Base-by-base conservation (phyloP, 1,140 invertebrate species). In the Sycophila sp. region DNA sequence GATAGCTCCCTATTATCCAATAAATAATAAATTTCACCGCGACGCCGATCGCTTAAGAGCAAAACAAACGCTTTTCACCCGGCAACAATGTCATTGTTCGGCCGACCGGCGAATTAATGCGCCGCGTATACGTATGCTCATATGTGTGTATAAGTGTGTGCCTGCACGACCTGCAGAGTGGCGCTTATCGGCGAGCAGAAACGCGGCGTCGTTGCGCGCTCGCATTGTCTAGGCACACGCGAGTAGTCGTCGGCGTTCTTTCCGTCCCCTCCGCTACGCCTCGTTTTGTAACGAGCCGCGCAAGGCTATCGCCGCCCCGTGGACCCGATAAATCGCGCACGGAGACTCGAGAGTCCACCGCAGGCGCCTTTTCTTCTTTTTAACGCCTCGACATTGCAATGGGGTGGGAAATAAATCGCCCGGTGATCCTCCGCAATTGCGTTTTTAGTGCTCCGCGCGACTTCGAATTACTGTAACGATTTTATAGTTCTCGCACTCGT, bases 221-320 rank as follows among this genome's bases (percentile, higher is more conserved):
- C 63, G n/a, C n/a, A 65, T 65, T 65, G 49, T 66, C 32, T 19
- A 30, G 26, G 32, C 32, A 38, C 30, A 30, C 51, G 36, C 51
- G 38, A 56, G 55, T n/a, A 56, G 36, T 24, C 64, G 32, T 30
- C 34, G 64, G 1, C 53, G 36, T 53, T 28, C 47, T 51, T 66
- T 66, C 56, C 56, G 64, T 66, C 19, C 7, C 15, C n/a, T n/a
- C n/a, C n/a, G n/a, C n/a, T n/a, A n/a, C n/a, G n/a, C n/a, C n/a
- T n/a, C n/a, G n/a, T n/a, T n/a, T n/a, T n/a, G 36, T 42, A 56
- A 66, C 64, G 34, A 56, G 64, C 26, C 64, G 13, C 19, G 17
- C 34, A 45, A 64, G 45, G 45, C 45, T 64, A 64, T 64, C 60
- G 49, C 62, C 30, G 2, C 13, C 13, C 62, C 4, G 19, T 30